A percentile compares a stretch with the other conserved stretches of the same genome.
Evolutionary conservation across 2,113 vertebrate species (phyloP).

Genomic region (Psophia crepitans): DNA sequence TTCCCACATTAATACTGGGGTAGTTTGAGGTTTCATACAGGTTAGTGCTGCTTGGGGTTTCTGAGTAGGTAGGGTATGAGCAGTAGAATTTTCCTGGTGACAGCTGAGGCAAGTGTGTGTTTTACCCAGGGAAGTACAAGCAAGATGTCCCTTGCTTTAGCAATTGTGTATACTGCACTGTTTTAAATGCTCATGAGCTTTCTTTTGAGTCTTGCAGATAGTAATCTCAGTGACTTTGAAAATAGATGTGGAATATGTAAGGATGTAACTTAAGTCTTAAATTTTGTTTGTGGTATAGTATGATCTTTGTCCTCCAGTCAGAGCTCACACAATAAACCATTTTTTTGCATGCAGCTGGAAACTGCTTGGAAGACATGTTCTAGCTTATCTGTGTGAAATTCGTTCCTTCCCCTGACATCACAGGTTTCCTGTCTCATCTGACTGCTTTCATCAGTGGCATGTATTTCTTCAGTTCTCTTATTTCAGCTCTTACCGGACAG

Average conservation of each 20-base stretch:
- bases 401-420: not conserved
- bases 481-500: not conserved
- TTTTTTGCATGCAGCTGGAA: not conserved
- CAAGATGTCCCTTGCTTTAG: not conserved
- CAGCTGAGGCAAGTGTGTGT: not conserved
- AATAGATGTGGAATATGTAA: not conserved
- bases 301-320: not conserved
- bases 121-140: not conserved
- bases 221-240: not conserved
- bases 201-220: not conserved
- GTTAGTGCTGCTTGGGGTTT: not conserved
- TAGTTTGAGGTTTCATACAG: not conserved
- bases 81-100: not conserved
- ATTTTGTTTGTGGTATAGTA: not conserved
- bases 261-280: not conserved
- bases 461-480: not conserved
- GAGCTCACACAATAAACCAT: not conserved
- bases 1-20: not conserved
- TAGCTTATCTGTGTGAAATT: not conserved
- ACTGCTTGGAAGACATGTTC: not conserved
- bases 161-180: not conserved
- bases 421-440: not conserved
- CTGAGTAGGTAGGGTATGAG: not conserved
- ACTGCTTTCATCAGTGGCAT: not conserved
- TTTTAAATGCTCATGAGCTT: not conserved